Conservation (phyloP, 2,888 invertebrate genomes). For the Rhyacophila evoluta region DNA sequence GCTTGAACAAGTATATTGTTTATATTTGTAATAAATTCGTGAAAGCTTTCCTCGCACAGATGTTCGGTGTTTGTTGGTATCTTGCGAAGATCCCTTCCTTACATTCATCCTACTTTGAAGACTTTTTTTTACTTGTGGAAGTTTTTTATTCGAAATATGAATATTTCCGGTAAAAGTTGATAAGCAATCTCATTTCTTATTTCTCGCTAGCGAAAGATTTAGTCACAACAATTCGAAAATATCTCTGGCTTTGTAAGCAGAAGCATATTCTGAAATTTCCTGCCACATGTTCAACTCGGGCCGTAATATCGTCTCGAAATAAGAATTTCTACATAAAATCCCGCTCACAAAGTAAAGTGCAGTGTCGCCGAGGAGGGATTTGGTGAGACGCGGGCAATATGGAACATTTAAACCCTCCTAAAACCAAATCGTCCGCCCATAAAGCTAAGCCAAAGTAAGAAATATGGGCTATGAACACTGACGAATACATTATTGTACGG, state of each 20-base stretch:
- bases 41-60: too few species aligned
- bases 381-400: neutral
- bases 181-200: neutral
- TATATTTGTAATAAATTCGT: too few species aligned
- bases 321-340: constrained; percentile 18
- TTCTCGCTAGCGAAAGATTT: neutral
- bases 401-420: neutral
- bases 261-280: constrained; percentile 8
- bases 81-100: too few species aligned
- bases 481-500: too few species aligned
- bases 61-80: too few species aligned
- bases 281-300: neutral
- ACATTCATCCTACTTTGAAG: too few species aligned
- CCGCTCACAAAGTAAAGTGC: constrained; percentile 14
- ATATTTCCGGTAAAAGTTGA: neutral
- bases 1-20: too few species aligned
- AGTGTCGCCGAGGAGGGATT: neutral
- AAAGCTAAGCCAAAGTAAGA: neutral
- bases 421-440: neutral
- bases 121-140: too few species aligned
- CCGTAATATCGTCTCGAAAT: constrained; percentile 24
- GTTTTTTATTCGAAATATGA: too few species aligned
- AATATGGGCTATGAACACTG: too few species aligned
- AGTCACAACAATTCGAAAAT: neutral
- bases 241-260: neutral